Evolutionary conservation across 2,888 invertebrate species (phyloP).

Genomic region (Lapara coniferarum): DNA sequence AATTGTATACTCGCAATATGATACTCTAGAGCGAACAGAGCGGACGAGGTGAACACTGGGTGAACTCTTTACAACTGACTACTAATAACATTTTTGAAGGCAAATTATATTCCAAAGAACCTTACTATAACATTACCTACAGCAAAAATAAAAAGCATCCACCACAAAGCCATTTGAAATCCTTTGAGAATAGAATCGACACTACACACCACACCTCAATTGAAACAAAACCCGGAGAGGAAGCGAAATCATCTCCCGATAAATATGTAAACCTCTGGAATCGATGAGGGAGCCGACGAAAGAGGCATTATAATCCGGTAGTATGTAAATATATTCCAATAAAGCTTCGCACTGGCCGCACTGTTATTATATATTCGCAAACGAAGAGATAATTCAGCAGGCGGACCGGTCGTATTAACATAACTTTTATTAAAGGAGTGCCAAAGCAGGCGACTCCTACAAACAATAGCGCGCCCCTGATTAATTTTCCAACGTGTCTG

Average conservation of each 20-base stretch:
- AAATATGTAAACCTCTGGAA: conserved; percentile 79
- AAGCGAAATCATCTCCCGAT: conserved; percentile 67
- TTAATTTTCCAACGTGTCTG: conserved; percentile 73
- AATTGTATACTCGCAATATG: too few relatives aligned
- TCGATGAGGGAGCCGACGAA: conserved; percentile 65
- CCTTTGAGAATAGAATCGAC: conserved; percentile 20
- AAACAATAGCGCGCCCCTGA: conserved; percentile 74
- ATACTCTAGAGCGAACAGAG: too few relatives aligned
- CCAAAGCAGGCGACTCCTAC: conserved; percentile 61
- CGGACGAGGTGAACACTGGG: too few relatives aligned
- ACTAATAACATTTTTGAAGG: too few relatives aligned
- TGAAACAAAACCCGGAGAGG: conserved; percentile 13
- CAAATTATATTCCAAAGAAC: background rate
- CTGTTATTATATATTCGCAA: conserved; percentile 83
- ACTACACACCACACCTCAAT: conserved; percentile 41
- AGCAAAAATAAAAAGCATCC: conserved; percentile 29
- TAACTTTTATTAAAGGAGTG: conserved; percentile 83
- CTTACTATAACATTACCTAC: background rate
- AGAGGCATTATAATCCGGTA: conserved; percentile 71
- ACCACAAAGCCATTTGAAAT: conserved; percentile 29
- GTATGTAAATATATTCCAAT: conserved; percentile 84
- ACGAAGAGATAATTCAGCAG: conserved; percentile 80
- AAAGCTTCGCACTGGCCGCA: conserved; percentile 71
- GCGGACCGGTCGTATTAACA: conserved; percentile 76
- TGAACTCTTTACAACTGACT: too few relatives aligned